Conservation (phyloP, 2,888 invertebrate genomes). For the Sphaerophoria rueppellii region DNA sequence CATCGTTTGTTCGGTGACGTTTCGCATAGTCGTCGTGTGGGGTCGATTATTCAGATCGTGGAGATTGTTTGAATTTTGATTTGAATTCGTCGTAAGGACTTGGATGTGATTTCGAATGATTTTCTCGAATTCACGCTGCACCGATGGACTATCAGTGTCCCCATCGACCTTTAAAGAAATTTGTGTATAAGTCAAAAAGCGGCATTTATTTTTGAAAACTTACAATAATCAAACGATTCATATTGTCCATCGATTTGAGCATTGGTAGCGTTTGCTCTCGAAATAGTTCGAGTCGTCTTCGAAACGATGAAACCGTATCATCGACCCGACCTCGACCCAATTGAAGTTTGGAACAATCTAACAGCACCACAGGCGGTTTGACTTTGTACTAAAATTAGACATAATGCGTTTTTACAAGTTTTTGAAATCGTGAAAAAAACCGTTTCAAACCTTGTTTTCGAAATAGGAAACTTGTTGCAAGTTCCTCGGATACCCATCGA, state of each 20-base stretch:
- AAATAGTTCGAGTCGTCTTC: constrained; percentile 92
- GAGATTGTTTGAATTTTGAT: constrained; percentile 25
- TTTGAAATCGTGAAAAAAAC: constrained; percentile 2
- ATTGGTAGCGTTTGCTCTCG: constrained; percentile 94
- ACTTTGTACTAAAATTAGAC: constrained; percentile 86
- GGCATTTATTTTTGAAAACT: constrained; percentile 80
- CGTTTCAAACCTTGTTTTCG: constrained; percentile 89
- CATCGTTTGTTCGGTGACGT: constrained; percentile 77
- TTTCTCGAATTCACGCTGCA: constrained; percentile 89
- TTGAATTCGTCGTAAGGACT: constrained; percentile 82
- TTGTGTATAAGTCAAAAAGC: neutral
- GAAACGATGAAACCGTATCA: constrained; percentile 93
- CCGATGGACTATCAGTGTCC: constrained; percentile 90
- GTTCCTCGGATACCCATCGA: constrained; percentile 97
- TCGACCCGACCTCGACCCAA: constrained; percentile 92
- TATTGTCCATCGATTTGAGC: constrained; percentile 92
- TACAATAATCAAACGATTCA: constrained; percentile 92
- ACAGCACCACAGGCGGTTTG: constrained; percentile 90
- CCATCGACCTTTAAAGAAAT: constrained; percentile 88
- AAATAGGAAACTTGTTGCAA: constrained; percentile 93
- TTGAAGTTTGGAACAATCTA: constrained; percentile 96
- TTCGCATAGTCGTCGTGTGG: constrained; percentile 52
- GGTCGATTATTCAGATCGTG: constrained; percentile 72
- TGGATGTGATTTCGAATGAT: constrained; percentile 88
- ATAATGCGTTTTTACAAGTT: neutral